Percentiles rank a stretch among this genome's conserved stretches.
Conservation (phyloP, 2,113 vertebrate species). For the Equus przewalskii region DNA sequence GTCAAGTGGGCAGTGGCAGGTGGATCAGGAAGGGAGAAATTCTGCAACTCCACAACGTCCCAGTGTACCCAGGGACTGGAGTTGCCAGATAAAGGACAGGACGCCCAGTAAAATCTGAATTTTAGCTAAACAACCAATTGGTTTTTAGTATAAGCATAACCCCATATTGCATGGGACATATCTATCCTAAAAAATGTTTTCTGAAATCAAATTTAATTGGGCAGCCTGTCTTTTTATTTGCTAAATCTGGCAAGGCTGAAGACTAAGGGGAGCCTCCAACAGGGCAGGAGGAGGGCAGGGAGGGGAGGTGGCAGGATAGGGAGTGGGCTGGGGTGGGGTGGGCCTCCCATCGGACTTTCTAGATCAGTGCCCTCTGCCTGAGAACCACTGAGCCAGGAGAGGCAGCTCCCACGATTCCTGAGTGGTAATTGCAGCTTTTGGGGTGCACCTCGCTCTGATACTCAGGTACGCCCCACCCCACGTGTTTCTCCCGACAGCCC, state of each 20-base stretch:
- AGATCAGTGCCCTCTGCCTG: background rate
- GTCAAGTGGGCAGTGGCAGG: background rate
- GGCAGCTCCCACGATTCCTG: background rate
- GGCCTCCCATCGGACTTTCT: background rate
- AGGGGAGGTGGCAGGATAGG: too few relatives aligned
- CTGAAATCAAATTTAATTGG: background rate
- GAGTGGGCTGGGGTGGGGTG: fast-evolving
- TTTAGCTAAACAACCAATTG: too few relatives aligned
- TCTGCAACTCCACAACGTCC: background rate
- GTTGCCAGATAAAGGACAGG: too few relatives aligned
- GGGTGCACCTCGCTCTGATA: background rate
- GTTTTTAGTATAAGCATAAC: background rate
- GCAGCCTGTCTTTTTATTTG: background rate
- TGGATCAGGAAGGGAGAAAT: background rate
- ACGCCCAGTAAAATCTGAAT: background rate
- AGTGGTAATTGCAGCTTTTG: too few relatives aligned
- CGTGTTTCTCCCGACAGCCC: background rate
- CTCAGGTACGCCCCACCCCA: background rate
- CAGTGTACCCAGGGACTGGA: too few relatives aligned
- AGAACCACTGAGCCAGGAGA: background rate
- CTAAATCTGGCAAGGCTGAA: background rate
- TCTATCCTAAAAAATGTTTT: background rate
- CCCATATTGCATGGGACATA: background rate
- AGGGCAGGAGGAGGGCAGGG: background rate
- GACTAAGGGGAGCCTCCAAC: too few relatives aligned